Percentiles rank a stretch among this genome's conserved stretches.
These are phyloP conservation scores for Drosophila obscura DNA, from an alignment of 1,140 invertebrate genomes.

Conservation along the genomic window DNA sequence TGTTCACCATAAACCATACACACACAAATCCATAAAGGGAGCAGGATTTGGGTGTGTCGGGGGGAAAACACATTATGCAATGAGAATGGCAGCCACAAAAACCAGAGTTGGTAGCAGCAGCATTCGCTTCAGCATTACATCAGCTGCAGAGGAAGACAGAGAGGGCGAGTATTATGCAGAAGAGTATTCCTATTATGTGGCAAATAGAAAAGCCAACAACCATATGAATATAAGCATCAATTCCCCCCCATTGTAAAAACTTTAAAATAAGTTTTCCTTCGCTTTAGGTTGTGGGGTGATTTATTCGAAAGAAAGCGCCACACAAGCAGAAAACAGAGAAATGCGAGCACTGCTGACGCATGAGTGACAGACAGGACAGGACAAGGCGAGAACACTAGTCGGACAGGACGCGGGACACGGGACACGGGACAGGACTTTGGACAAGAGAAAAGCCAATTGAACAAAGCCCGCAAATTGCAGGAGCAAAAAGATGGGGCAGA, in stretches of 20 bases:
- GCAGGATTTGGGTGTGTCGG: not conserved
- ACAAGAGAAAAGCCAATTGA: conserved; percentile 66
- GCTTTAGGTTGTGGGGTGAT: conserved; percentile 22
- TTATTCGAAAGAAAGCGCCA: conserved; percentile 30
- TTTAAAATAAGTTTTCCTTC: conserved; percentile 31
- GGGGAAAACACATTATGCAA: conserved; percentile 14
- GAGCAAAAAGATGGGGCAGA: conserved; percentile 18
- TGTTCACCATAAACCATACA: conserved; percentile 57
- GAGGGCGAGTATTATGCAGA: too few relatives aligned
- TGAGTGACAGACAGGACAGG: conserved; percentile 54
- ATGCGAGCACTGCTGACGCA: conserved; percentile 58
- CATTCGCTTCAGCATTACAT: not conserved
- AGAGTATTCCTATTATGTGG: too few relatives aligned
- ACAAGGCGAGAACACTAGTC: conserved; percentile 29
- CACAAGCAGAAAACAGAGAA: conserved; percentile 6
- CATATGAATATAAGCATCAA: not conserved
- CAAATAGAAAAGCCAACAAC: not conserved
- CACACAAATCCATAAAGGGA: not conserved
- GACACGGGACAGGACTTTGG: conserved; percentile 24
- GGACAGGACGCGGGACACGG: not conserved
- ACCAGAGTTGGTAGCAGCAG: not conserved
- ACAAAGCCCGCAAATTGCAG: conserved; percentile 76
- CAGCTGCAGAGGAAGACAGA: too few relatives aligned
- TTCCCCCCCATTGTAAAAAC: conserved; percentile 3
- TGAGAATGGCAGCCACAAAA: conserved; percentile 1